Percentiles rank a stretch among this genome's conserved stretches.
Evolutionary conservation across 2,888 invertebrate genomes (phyloP).

Genomic region (Deilephila elpenor): DNA sequence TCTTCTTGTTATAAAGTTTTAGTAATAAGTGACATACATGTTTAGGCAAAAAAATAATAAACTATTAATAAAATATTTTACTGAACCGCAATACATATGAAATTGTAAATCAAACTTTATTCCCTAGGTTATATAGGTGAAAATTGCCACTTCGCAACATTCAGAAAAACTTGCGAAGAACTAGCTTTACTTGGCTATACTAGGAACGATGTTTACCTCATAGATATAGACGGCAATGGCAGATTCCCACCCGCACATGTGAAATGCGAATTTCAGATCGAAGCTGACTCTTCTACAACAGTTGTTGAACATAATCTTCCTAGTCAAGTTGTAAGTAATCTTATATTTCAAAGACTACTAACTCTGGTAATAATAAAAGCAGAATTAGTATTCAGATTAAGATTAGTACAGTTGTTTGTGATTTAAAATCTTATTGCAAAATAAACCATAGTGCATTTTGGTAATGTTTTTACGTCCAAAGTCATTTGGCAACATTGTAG

Average conservation of each 20-base stretch:
- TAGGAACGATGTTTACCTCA: slow-evolving; percentile 95
- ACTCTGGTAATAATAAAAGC: too few species aligned
- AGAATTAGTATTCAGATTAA: too few species aligned
- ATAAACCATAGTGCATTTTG: too few species aligned
- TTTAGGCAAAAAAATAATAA: too few species aligned
- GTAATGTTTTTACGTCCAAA: too few species aligned
- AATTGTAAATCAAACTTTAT: too few species aligned
- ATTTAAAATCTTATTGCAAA: too few species aligned
- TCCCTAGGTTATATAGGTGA: slow-evolving; percentile 92
- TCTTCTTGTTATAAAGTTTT: neutral
- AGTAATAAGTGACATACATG: neutral
- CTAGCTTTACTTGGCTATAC: slow-evolving; percentile 94
- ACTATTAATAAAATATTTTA: too few species aligned
- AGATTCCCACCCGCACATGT: slow-evolving; percentile 96
- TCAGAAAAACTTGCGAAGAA: slow-evolving; percentile 96
- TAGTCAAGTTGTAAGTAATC: slow-evolving; percentile 89
- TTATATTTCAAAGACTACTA: neutral
- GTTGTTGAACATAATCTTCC: slow-evolving; percentile 96
- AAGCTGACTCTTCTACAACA: slow-evolving; percentile 93
- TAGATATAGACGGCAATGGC: slow-evolving; percentile 97
- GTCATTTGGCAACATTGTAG: neutral
- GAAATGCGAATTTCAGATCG: slow-evolving; percentile 95
- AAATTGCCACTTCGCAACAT: slow-evolving; percentile 97
- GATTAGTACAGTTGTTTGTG: too few species aligned
- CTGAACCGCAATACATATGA: too few species aligned